Conservation (phyloP, 2,113 vertebrate species). For the Cephalopterus ornatus region DNA sequence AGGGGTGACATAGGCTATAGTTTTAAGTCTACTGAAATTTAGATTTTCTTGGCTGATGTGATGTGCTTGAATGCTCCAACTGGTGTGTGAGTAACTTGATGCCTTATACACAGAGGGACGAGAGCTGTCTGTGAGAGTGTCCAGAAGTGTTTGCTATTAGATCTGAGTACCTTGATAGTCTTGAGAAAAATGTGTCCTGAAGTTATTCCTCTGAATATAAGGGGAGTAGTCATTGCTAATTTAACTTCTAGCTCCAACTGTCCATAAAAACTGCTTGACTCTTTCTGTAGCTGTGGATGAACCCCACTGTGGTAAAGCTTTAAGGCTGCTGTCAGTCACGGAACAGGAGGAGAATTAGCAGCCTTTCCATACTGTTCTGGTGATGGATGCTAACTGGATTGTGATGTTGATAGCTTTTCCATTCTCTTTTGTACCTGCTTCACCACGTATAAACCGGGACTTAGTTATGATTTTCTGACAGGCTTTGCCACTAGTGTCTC, state of each 20-base stretch:
- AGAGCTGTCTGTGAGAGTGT: background rate
- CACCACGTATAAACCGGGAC: background rate
- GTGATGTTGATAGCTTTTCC: background rate
- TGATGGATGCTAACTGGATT: background rate
- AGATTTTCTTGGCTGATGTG: slow-evolving; percentile 18
- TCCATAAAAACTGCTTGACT: background rate
- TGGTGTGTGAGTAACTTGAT: slow-evolving; percentile 9
- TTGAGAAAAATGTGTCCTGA: background rate
- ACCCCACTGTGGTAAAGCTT: background rate
- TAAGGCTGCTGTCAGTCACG: background rate
- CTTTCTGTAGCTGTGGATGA: background rate
- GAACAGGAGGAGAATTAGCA: background rate
- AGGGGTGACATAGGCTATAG: background rate
- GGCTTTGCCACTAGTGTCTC: background rate
- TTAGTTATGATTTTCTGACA: background rate
- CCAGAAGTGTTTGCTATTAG: background rate
- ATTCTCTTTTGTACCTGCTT: background rate
- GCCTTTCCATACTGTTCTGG: background rate
- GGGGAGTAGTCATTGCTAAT: background rate
- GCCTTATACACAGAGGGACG: background rate
- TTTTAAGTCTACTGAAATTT: slow-evolving; percentile 2
- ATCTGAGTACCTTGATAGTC: background rate
- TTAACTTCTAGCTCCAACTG: background rate
- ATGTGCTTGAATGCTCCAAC: background rate
- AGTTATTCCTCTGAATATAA: background rate